A percentile compares a stretch with the other conserved stretches of the same genome.
phyloP scores from a whole-genome alignment of 2,888 invertebrate genomes.

The Pseudococcus longispinus region DNA sequence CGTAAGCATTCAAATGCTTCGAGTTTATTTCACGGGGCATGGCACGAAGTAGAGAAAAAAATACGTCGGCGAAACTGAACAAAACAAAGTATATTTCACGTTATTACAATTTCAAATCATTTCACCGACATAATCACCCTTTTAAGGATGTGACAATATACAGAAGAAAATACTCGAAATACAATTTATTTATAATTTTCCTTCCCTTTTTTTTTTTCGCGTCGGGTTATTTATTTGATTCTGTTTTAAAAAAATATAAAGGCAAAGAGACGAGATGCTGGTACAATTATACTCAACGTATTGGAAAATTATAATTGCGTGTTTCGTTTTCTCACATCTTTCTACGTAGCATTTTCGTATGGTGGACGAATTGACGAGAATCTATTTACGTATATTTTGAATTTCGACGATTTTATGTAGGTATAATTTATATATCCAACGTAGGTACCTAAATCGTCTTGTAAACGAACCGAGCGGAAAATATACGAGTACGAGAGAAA shows the following conservation, averaged over 20 bases:
- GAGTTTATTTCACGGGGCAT: not conserved
- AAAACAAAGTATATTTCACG: not conserved
- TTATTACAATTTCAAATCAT: conserved; percentile 17
- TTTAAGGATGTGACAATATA: conserved; percentile 1
- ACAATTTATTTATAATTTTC: conserved; percentile 16
- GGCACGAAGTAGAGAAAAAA: not conserved
- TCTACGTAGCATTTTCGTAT: not conserved
- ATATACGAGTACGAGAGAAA: not conserved
- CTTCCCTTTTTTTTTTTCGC: not conserved
- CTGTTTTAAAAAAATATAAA: not conserved
- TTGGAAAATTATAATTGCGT: conserved; percentile 18
- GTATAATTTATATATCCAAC: not conserved
- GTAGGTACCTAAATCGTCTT: not conserved
- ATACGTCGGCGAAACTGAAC: not conserved
- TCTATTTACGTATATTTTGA: not conserved
- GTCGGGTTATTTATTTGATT: not conserved
- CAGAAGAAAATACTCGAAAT: not conserved
- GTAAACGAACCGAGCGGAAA: not conserved
- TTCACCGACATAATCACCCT: conserved; percentile 6
- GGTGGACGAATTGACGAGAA: not conserved
- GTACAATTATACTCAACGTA: not conserved
- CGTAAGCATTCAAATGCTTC: conserved; percentile 4
- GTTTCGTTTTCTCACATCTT: conserved; percentile 18
- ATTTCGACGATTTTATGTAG: not conserved
- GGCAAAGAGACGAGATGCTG: not conserved